Evolutionary conservation across 2,888 invertebrate species (phyloP).

Genomic region (Cheilosia vulpina): DNA sequence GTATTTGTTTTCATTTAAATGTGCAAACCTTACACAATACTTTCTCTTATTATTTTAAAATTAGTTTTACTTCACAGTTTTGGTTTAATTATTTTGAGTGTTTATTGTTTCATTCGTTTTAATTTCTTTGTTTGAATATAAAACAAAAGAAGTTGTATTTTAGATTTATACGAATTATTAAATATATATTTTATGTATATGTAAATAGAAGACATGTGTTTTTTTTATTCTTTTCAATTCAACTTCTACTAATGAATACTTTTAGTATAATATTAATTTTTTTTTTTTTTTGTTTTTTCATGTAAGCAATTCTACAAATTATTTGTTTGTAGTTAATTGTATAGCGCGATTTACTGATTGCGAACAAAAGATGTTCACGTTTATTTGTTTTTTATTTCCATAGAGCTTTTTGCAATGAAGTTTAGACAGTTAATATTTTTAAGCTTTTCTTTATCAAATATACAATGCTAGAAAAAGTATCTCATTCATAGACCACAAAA

Average conservation of each 20-base stretch:
- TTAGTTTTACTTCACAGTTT: conserved; percentile 55
- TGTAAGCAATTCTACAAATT: conserved; percentile 78
- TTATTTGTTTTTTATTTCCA: conserved; percentile 38
- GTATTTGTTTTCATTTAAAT: conserved; percentile 33
- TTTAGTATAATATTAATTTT: conserved; percentile 50
- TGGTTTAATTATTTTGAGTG: conserved; percentile 6
- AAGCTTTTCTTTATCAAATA: conserved; percentile 63
- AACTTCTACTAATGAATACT: conserved; percentile 74
- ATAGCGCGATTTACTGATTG: conserved; percentile 69
- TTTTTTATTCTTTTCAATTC: conserved; percentile 54
- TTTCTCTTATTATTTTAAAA: conserved; percentile 17
- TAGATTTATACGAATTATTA: conserved; percentile 58
- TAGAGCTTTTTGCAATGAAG: conserved; percentile 58
- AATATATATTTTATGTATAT: conserved; percentile 68
- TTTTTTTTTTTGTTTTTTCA: conserved; percentile 78
- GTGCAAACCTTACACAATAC: conserved; percentile 52
- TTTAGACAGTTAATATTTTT: conserved; percentile 64
- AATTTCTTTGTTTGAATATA: conserved; percentile 31
- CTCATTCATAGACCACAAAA: conserved; percentile 68
- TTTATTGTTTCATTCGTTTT: conserved; percentile 19
- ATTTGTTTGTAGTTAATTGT: conserved; percentile 60
- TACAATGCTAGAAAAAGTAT: conserved; percentile 72
- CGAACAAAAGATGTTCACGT: conserved; percentile 45
- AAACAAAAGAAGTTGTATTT: conserved; percentile 42
- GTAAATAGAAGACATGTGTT: conserved; percentile 73